Percentiles rank a stretch among this genome's conserved stretches.
phyloP scores from a whole-genome alignment of 2,888 invertebrate genomes.

The Agonopterix heracliana region DNA sequence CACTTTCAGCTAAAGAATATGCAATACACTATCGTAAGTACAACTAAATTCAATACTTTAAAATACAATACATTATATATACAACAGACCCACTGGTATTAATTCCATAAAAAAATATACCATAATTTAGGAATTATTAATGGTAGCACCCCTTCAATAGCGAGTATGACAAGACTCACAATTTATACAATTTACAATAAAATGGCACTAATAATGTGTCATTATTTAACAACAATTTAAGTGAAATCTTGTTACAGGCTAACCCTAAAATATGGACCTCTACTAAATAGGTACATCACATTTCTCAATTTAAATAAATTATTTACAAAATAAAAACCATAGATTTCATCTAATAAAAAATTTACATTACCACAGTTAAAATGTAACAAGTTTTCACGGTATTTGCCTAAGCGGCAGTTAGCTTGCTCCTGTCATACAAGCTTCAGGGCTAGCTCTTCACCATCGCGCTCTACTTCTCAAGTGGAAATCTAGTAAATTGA shows the following conservation, averaged over 20 bases:
- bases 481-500: constrained; percentile 76
- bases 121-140: constrained; percentile 74
- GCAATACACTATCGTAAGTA: constrained; percentile 72
- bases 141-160: constrained; percentile 78
- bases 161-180: constrained; percentile 78
- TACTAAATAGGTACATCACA: constrained; percentile 65
- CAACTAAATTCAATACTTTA: constrained; percentile 74
- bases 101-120: constrained; percentile 75
- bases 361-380: constrained; percentile 75
- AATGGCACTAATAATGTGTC: constrained; percentile 74
- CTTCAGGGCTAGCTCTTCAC: constrained; percentile 77
- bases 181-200: constrained; percentile 72
- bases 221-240: constrained; percentile 58
- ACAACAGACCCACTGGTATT: constrained; percentile 74
- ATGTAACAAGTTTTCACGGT: constrained; percentile 75
- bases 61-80: constrained; percentile 71
- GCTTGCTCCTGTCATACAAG: constrained; percentile 78
- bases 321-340: constrained; percentile 66
- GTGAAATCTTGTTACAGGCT: constrained; percentile 77
- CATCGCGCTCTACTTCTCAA: constrained; percentile 76
- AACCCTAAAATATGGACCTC: constrained; percentile 65
- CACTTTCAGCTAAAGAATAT: constrained; percentile 74
- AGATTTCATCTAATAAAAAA: constrained; percentile 70
- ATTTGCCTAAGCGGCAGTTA: constrained; percentile 61
- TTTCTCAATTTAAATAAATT: constrained; percentile 48